These are phyloP conservation scores for Deroplatys truncata DNA, from an alignment of 2,888 invertebrate species.

Conservation along the genomic window DNA sequence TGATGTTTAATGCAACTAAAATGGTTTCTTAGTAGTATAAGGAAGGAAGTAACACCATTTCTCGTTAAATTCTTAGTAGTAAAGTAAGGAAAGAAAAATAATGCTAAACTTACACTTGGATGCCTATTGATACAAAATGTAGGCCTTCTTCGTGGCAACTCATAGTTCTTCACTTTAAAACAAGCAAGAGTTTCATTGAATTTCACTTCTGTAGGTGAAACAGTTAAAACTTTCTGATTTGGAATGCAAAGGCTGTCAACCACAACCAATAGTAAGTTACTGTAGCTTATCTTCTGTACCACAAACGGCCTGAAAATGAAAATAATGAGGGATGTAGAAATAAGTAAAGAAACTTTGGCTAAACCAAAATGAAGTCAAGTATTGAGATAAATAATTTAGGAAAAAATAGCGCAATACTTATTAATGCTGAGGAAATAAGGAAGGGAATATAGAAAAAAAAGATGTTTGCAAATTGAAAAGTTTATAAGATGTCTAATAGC, in stretches of 20 bases:
- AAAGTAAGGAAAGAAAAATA: background rate
- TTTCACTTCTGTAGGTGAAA: conserved; percentile 31
- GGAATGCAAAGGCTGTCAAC: conserved; percentile 54
- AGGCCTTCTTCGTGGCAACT: conserved; percentile 36
- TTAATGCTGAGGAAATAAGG: background rate
- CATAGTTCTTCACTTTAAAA: conserved; percentile 32
- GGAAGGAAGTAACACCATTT: too few relatives aligned
- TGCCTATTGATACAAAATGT: conserved; percentile 36
- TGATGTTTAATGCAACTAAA: too few relatives aligned
- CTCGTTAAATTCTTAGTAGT: too few relatives aligned
- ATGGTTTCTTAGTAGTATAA: too few relatives aligned
- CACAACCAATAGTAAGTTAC: conserved; percentile 82
- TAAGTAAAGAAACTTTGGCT: too few relatives aligned
- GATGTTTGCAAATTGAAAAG: too few relatives aligned
- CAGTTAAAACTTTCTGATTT: conserved; percentile 31
- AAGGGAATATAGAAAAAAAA: background rate
- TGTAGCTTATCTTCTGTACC: conserved; percentile 52
- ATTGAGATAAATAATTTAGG: too few relatives aligned
- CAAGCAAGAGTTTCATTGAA: conserved; percentile 33
- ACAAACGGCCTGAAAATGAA: conserved; percentile 38
- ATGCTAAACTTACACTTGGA: conserved; percentile 34
- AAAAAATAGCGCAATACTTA: too few relatives aligned
- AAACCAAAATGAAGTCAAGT: too few relatives aligned
- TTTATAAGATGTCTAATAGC: too few relatives aligned
- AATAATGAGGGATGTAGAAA: background rate